Conservation (phyloP, 2,888 invertebrate genomes). For the Epirrhoe alternata region DNA sequence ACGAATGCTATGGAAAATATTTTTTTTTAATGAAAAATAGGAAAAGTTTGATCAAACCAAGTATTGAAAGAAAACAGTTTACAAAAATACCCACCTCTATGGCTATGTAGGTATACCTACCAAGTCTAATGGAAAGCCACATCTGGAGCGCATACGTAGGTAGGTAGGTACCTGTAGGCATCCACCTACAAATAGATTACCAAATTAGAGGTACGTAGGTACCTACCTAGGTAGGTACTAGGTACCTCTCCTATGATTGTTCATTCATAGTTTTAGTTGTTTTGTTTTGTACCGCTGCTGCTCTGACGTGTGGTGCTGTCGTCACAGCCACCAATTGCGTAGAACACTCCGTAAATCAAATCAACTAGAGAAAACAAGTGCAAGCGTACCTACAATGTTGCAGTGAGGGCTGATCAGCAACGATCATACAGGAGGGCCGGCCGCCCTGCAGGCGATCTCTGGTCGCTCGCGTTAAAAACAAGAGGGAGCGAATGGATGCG, state of each 20-base stretch:
- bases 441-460: constrained; percentile 57
- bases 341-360: constrained; percentile 47
- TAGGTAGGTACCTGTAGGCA: not conserved
- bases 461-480: constrained; percentile 69
- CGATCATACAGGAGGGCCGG: constrained; percentile 56
- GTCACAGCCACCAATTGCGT: constrained; percentile 45
- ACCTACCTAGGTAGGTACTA: too few species aligned
- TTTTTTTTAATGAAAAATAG: too few species aligned
- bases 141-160: not conserved
- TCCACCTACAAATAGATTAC: not conserved
- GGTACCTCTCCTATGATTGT: not conserved
- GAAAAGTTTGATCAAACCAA: too few species aligned
- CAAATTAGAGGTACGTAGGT: not conserved
- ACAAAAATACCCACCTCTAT: too few species aligned
- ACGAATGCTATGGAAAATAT: too few species aligned
- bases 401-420: constrained; percentile 49
- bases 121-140: not conserved
- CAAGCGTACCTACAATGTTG: constrained; percentile 69
- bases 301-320: constrained; percentile 54
- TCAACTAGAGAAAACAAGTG: constrained; percentile 59
- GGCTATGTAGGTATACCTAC: too few species aligned
- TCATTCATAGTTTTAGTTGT: constrained; percentile 4
- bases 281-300: constrained; percentile 48
- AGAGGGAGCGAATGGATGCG: constrained; percentile 69
- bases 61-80: too few species aligned